Base-by-base conservation (phyloP, 2,113 vertebrate species). In the Calonectris borealis region DNA sequence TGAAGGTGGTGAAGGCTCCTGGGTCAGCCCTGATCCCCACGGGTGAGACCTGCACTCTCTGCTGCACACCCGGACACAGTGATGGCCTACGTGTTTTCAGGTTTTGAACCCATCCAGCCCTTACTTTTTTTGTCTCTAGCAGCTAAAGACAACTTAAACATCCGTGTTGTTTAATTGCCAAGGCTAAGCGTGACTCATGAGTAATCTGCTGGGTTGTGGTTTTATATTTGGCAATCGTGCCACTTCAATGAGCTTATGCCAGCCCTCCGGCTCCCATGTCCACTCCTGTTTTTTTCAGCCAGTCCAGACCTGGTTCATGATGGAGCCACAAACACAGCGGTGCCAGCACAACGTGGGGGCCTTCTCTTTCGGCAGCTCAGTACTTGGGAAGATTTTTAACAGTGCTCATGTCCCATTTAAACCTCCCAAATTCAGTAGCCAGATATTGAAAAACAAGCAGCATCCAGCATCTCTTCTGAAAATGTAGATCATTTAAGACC, bases 261-360 rank as follows among this genome's bases (percentile, higher is more conserved):
- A 0, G 44, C 31, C 49, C 11, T 0, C 0, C 6, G 0, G 52
- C 69, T 87, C 38, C 57, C 0, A 0, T 13, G 31, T 60, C 69
- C 73, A 84, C 20, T 22, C 8, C 36, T 24, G 4, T 0, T 34
- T 65, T 48, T 91, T 81, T 73, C 77, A 66, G 21, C 12, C 64
- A 46, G 66, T 31, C 40, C n/a, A 89, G 64, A 66, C 21, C 9
- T 31, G 4, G 29, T 68, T 85, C 44, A 25, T 10, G 8, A 44
- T 19, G 9, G 18, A 80, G n/a, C 31, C 58, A 77, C 61, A 94
- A 79, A 73, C 22, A 38, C 38, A 65, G 14, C 2, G 1, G 12
- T 52, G 32, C 16, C 58, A 46, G 42, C 31, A 49, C 21, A 31
- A 7, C 1, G 3, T 11, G 55, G 9, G 5, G 3, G 1, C 5